These are phyloP conservation scores for Scopus umbretta DNA, from an alignment of 2,113 vertebrate genomes.

Conservation along the genomic window DNA sequence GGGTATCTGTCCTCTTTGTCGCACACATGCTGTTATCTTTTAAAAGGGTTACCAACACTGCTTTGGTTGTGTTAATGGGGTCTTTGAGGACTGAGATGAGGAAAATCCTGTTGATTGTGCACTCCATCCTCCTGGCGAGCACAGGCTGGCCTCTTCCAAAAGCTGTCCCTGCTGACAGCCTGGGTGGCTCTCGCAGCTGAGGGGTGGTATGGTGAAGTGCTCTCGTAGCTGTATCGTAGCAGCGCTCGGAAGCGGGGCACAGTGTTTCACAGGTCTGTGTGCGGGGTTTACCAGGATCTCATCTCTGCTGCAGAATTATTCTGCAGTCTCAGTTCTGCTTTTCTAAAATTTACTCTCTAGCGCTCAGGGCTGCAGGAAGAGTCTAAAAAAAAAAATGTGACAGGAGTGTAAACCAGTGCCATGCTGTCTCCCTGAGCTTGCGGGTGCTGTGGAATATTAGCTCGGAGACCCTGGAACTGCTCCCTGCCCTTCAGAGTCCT, in stretches of 20 bases:
- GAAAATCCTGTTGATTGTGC: not conserved
- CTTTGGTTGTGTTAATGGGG: not conserved
- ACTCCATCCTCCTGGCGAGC: not conserved
- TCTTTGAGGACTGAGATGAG: not conserved
- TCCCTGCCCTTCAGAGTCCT: not conserved
- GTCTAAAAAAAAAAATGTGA: not conserved
- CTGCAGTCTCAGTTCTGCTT: not conserved
- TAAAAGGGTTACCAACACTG: not conserved
- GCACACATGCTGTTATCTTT: not conserved
- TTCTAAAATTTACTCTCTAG: not conserved
- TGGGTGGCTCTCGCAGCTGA: not conserved
- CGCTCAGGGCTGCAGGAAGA: not conserved
- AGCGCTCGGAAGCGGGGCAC: rapidly evolving
- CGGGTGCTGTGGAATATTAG: not conserved
- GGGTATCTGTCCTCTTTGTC: not conserved
- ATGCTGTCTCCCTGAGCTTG: not conserved
- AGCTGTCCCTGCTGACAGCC: not conserved
- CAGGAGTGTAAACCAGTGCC: not conserved
- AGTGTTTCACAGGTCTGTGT: rapidly evolving
- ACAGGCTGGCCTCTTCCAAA: not conserved
- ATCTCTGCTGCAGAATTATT: not conserved
- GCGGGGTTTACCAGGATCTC: not conserved
- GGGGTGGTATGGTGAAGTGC: not conserved
- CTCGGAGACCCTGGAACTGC: not conserved
- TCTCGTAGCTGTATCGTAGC: not conserved